phyloP scores from a whole-genome alignment of 1,140 invertebrate genomes.

The Orchestia grillus region DNA sequence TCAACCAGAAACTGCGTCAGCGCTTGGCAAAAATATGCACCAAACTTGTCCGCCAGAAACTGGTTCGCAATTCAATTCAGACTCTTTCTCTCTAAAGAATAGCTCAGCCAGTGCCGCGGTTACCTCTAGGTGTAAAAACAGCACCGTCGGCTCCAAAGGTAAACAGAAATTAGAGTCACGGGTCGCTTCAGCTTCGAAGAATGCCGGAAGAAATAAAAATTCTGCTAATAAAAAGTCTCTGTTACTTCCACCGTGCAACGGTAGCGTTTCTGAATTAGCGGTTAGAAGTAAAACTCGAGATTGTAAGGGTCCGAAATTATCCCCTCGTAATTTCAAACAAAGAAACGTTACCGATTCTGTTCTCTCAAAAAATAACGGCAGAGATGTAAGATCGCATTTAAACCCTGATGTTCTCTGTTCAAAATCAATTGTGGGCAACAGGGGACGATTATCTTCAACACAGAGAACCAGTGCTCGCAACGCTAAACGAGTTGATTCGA shows the following conservation, averaged over 20 bases:
- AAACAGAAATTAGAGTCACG: neutral
- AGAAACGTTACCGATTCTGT: neutral
- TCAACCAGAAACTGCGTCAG: neutral
- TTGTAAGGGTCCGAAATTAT: neutral
- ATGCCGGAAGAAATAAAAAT: neutral
- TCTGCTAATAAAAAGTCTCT: neutral
- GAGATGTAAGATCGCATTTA: neutral
- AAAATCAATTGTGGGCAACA: neutral
- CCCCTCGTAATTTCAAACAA: neutral
- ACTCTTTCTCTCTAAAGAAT: neutral
- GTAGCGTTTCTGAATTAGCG: neutral
- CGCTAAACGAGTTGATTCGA: neutral
- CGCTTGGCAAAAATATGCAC: neutral
- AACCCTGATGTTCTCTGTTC: neutral
- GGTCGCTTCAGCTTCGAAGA: neutral
- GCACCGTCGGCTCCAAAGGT: neutral
- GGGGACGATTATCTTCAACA: neutral
- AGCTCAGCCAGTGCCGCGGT: neutral
- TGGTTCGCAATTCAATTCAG: neutral
- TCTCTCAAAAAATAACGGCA: neutral
- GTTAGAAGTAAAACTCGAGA: neutral
- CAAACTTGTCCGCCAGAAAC: neutral
- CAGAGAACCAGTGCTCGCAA: neutral
- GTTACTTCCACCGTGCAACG: neutral
- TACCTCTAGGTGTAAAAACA: neutral